Conservation (phyloP, 2,797 vertebrate genomes). For the Microcaecilia unicolor region DNA sequence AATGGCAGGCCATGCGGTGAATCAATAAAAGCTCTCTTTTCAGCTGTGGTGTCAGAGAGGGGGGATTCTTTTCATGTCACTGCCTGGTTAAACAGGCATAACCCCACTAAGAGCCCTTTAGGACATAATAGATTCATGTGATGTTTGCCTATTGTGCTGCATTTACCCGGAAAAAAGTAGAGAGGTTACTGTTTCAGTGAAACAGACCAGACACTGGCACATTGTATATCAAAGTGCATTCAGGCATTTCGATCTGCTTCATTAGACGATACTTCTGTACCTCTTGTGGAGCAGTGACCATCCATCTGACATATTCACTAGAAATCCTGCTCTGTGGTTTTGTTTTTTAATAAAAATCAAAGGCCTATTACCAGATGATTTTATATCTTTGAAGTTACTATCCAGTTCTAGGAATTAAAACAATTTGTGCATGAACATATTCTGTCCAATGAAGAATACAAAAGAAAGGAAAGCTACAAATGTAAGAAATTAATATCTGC, state of each 20-base stretch:
- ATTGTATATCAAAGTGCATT: slow-evolving; percentile 56
- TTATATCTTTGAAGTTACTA: too few species aligned
- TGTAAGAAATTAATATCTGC: too few species aligned
- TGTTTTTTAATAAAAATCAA: slow-evolving; percentile 26
- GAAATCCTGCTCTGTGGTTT: slow-evolving; percentile 19
- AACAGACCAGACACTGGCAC: slow-evolving; percentile 57
- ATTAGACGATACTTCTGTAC: slow-evolving; percentile 35
- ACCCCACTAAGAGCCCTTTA: slow-evolving; percentile 47
- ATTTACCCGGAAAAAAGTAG: slow-evolving; percentile 53
- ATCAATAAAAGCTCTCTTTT: slow-evolving; percentile 71
- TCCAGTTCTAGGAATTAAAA: too few species aligned
- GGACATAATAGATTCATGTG: slow-evolving; percentile 69
- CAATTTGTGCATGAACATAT: too few species aligned
- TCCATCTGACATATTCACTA: slow-evolving; percentile 38
- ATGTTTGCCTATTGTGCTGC: slow-evolving; percentile 55
- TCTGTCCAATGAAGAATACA: too few species aligned
- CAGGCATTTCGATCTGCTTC: slow-evolving; percentile 35
- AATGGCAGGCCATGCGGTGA: slow-evolving; percentile 55
- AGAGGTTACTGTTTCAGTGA: slow-evolving; percentile 52
- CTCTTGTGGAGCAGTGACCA: slow-evolving; percentile 25
- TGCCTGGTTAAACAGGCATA: slow-evolving; percentile 69
- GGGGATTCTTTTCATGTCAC: slow-evolving; percentile 67
- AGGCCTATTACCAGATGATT: slow-evolving; percentile 23
- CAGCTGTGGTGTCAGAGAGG: slow-evolving; percentile 57
- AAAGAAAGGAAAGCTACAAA: too few species aligned